phyloP scores from a whole-genome alignment of 2,797 vertebrate genomes.

The Pseudochirops corinnae region DNA sequence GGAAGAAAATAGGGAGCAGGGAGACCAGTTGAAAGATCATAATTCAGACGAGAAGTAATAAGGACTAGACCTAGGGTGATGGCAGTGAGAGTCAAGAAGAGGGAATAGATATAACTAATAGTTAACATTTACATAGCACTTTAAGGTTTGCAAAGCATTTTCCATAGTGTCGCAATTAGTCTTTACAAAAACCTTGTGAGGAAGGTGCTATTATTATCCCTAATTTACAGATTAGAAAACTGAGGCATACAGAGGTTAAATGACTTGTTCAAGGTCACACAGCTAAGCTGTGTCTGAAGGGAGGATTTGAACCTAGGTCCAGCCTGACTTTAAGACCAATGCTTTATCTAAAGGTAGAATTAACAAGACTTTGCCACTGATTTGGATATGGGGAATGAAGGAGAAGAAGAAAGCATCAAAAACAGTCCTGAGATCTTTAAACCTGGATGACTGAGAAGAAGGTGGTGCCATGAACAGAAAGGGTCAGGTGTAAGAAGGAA shows the following conservation, averaged over 20 bases:
- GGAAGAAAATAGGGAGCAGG: neutral
- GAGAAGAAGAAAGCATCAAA: neutral
- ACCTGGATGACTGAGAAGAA: neutral
- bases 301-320: neutral
- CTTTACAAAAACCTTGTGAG: neutral
- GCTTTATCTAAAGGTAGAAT: neutral
- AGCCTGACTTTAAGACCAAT: neutral
- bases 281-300: neutral
- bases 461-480: neutral
- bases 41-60: neutral
- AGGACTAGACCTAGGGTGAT: neutral
- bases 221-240: neutral
- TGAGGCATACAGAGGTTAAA: neutral
- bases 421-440: neutral
- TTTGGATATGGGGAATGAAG: neutral
- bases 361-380: neutral
- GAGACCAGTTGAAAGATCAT: neutral
- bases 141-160: neutral
- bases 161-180: neutral
- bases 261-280: neutral
- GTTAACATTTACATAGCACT: neutral
- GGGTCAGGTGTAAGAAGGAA: neutral
- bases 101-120: neutral
- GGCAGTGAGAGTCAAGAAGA: neutral
- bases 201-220: neutral